Evolutionary conservation across 2,797 vertebrate genomes (phyloP), one percentile per base, ranked within the genome.

Genomic region (Schizopygopsis malacanthus): DNA sequence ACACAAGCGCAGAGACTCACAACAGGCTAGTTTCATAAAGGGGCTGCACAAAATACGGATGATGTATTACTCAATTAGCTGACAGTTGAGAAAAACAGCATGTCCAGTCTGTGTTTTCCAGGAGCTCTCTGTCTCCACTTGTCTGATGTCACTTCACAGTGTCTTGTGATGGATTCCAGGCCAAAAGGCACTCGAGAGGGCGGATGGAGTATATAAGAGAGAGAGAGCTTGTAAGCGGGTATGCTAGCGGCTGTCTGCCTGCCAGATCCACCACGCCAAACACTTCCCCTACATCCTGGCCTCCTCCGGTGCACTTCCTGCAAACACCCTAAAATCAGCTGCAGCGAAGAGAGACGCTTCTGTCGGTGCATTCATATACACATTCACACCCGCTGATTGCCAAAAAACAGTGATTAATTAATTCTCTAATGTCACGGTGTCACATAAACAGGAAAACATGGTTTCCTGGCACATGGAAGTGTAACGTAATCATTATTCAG

Each of bases 241-340:
- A 84, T 90, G 78, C 56, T 88, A 89, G 82, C 86, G 76, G 69
- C 85, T 88, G 88, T 84, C 71, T 72, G 71, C 76, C 82, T 85
- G 90, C 81, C 88, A 89, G 88, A 88, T 86, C 89, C 85, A 87
- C 92, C 90, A 90, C 91, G 79, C 89, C 89, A 92, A 94, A 92
- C 90, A 92, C 91, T 93, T 93, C 89, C 91, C 86, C 87, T 79
- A 87, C 90, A 91, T 93, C 92, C 93, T 92, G 92, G 91, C 88
- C 87, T 88, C 90, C 88, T 90, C 81, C 83, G 69, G 33, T 92
- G 88, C 88, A 90, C 91, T 92, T 94, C 93, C 93, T 92, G 88
- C 87, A 86, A 84, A 79, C 72, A 80, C 59, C 52, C 76, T 41
- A 22, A 81, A 81, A 61, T 76, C 75, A 61, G 52, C 80, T 52